Evolutionary conservation across 1,140 invertebrate species (phyloP).

Genomic region (Tribolium castaneum): DNA sequence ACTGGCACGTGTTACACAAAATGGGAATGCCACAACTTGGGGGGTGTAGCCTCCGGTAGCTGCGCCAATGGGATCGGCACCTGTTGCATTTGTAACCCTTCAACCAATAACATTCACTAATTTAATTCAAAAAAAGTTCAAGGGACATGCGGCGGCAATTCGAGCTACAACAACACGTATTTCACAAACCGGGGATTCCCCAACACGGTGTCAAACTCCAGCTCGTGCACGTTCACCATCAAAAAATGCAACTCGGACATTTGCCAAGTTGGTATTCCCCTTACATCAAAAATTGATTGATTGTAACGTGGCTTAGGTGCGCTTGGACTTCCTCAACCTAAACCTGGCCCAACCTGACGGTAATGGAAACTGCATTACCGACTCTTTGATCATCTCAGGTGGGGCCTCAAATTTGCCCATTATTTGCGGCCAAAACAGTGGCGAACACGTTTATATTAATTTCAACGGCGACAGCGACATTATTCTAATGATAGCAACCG

Average conservation of each 20-base stretch:
- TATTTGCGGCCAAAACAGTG: constrained; percentile 84
- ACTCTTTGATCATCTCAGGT: constrained; percentile 78
- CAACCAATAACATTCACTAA: constrained; percentile 17
- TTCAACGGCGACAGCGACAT: constrained; percentile 77
- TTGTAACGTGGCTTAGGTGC: constrained; percentile 67
- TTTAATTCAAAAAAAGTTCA: constrained; percentile 68
- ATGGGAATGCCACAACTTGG: constrained; percentile 76
- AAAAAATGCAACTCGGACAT: constrained; percentile 75
- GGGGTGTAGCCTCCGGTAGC: constrained; percentile 74
- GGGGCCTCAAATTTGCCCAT: constrained; percentile 74
- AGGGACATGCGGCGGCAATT: constrained; percentile 72
- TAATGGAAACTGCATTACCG: constrained; percentile 77
- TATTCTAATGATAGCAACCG: constrained; percentile 74
- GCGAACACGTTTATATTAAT: constrained; percentile 84
- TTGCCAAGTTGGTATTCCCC: constrained; percentile 77
- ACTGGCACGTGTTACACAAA: constrained; percentile 81
- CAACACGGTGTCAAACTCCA: constrained; percentile 71
- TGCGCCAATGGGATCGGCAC: constrained; percentile 76
- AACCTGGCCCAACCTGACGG: constrained; percentile 78
- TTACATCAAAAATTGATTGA: background rate
- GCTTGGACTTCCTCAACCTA: constrained; percentile 83
- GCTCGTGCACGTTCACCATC: constrained; percentile 76
- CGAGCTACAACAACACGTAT: constrained; percentile 84
- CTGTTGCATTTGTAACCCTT: constrained; percentile 81
- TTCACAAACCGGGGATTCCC: constrained; percentile 83